Percentiles rank a stretch among this genome's conserved stretches.
These are phyloP conservation scores for Polydesmus complanatus DNA, from an alignment of 2,888 invertebrate genomes.

Conservation along the genomic window DNA sequence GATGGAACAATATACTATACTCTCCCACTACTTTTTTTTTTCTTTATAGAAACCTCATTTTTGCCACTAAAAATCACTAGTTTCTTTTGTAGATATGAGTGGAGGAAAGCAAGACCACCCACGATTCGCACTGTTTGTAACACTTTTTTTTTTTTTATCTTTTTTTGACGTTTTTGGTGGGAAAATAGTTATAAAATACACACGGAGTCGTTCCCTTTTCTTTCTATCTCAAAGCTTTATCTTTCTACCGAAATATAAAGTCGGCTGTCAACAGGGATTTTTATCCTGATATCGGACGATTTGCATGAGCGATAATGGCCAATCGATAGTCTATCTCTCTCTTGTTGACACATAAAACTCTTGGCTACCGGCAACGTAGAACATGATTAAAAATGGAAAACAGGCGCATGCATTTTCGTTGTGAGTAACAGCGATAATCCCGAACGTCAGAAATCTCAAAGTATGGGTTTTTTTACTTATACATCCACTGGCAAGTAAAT, in stretches of 20 bases:
- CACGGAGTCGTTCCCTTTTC: too few species aligned
- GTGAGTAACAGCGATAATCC: too few species aligned
- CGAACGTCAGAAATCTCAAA: too few species aligned
- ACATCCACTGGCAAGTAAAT: too few species aligned
- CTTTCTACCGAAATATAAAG: background rate
- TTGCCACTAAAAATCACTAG: too few species aligned
- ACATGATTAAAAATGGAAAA: too few species aligned
- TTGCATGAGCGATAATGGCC: background rate
- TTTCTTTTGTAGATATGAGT: too few species aligned
- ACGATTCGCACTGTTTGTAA: background rate
- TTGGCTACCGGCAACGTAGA: too few species aligned
- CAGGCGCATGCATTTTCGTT: too few species aligned
- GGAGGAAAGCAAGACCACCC: background rate
- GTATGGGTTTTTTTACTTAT: too few species aligned
- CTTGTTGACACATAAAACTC: too few species aligned
- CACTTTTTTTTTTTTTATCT: background rate
- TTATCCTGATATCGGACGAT: background rate
- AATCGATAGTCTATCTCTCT: background rate
- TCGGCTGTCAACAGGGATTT: background rate
- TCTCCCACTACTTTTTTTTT: background rate
- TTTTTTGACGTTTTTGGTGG: background rate
- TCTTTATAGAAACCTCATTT: background rate
- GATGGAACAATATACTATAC: background rate
- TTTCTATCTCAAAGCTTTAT: too few species aligned
- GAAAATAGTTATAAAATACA: background rate